Conservation (phyloP, 2,113 vertebrate species). For the Heptranchias perlo region DNA sequence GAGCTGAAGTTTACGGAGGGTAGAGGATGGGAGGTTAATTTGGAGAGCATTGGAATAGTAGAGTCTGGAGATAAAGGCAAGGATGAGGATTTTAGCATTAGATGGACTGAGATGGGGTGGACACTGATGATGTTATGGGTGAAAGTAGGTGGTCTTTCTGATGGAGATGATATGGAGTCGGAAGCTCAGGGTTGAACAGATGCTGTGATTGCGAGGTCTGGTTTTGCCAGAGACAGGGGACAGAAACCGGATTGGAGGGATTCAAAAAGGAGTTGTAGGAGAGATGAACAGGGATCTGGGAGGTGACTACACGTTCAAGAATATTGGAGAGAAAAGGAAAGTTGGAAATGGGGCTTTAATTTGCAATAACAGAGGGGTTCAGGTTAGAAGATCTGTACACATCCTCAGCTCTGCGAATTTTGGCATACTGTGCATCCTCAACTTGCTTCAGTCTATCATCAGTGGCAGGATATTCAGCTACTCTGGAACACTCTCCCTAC, state of each 20-base stretch:
- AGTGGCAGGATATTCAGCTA: not conserved
- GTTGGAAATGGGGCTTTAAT: not conserved
- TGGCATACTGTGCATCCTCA: not conserved
- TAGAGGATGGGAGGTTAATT: too few relatives aligned
- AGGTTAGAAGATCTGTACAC: too few relatives aligned
- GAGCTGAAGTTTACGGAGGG: too few relatives aligned
- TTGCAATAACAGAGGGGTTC: not conserved
- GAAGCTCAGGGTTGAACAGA: too few relatives aligned
- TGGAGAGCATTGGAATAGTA: too few relatives aligned
- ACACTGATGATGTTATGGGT: too few relatives aligned
- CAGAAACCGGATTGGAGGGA: not conserved
- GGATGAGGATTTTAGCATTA: too few relatives aligned
- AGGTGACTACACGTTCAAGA: not conserved
- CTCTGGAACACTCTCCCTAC: not conserved
- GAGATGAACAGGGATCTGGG: not conserved
- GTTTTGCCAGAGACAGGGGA: not conserved
- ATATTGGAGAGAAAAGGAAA: not conserved
- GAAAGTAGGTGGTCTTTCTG: too few relatives aligned
- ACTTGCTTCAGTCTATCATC: not conserved
- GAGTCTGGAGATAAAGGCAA: too few relatives aligned
- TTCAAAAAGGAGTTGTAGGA: not conserved
- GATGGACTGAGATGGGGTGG: too few relatives aligned
- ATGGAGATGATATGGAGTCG: too few relatives aligned
- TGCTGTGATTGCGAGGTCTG: not conserved
- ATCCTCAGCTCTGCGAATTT: not conserved